Evolutionary conservation across 2,113 vertebrate genomes (phyloP), one percentile per base, ranked within the genome.

Genomic region (Chaetodon auriga): DNA sequence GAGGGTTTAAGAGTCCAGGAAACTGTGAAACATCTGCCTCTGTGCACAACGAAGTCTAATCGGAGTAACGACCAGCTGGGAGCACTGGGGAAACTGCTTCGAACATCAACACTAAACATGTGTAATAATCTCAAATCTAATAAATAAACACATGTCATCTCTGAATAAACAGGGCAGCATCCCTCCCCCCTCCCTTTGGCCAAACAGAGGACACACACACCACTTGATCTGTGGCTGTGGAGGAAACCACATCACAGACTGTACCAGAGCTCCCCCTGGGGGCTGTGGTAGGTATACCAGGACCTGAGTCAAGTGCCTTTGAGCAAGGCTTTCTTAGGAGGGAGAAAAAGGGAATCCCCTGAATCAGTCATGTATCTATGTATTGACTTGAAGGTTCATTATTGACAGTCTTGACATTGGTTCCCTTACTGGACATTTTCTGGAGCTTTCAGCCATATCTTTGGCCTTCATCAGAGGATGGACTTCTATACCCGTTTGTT

Each of bases 231-330:
- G 35, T 19, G 15, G 7, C 58, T 7, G 9, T 35, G 41, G 23
- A 55, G 30, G 64, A 1, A 10, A 7, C 21, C 55, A 61, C 2
- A 13, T 15, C 48, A 70, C 60, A 73, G 13, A 16, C 82, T 78
- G 80, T 78, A 23, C 64, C 19, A 30, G 60, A 54, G 89, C 90
- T 72, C 94, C 91, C 90, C 60, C 91, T 93, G 43, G 85, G 19
- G 93, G 88, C 23, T 1, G 15, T 53, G 14, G 49, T 25, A 25
- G 46, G 25, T 19, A 82, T 0, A 38, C 21, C 63, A 38, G 11
- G 54, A 38, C 13, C 21, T 36, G 35, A 12, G 43, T 23, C 18
- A 53, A 48, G 45, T n/a, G 49, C 46, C 36, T 25, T 11, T 36
- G 54, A 74, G 68, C 46, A 60, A 70, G 49, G 25, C 21, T 7